A percentile compares a stretch with the other conserved stretches of the same genome.
Conservation (phyloP, 2,888 invertebrate genomes). For the Ceriagrion tenellum region DNA sequence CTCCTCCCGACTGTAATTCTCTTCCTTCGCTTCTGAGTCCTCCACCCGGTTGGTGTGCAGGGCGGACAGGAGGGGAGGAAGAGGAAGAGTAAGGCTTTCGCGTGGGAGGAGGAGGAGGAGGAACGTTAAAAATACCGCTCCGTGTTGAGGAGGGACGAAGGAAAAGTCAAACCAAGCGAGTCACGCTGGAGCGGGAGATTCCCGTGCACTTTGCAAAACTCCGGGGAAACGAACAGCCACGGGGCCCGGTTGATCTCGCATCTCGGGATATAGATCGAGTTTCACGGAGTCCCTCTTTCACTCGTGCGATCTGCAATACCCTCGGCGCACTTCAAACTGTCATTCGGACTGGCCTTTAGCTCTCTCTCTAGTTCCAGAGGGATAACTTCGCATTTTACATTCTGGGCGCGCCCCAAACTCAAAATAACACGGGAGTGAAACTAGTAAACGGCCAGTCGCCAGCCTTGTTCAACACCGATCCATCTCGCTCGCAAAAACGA, state of each 20-base stretch:
- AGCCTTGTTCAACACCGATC: constrained; percentile 18
- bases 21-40: neutral
- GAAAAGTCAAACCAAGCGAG: constrained; percentile 10
- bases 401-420: neutral
- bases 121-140: constrained; percentile 42
- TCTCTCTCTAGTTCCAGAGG: neutral
- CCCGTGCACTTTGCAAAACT: too few species aligned
- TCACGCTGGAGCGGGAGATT: neutral
- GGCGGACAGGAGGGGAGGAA: neutral
- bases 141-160: neutral
- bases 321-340: neutral
- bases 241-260: neutral
- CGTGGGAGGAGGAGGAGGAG: neutral
- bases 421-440: constrained; percentile 6
- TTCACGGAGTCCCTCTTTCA: neutral
- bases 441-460: neutral
- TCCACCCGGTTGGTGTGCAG: neutral
- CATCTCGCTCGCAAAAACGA: neutral
- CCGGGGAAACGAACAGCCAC: neutral
- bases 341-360: neutral
- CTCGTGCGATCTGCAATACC: neutral
- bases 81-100: neutral
- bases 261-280: neutral
- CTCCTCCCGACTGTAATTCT: too few species aligned
- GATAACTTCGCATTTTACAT: neutral